Evolutionary conservation across 1,140 invertebrate species (phyloP).

Genomic region (Magallana gigas): DNA sequence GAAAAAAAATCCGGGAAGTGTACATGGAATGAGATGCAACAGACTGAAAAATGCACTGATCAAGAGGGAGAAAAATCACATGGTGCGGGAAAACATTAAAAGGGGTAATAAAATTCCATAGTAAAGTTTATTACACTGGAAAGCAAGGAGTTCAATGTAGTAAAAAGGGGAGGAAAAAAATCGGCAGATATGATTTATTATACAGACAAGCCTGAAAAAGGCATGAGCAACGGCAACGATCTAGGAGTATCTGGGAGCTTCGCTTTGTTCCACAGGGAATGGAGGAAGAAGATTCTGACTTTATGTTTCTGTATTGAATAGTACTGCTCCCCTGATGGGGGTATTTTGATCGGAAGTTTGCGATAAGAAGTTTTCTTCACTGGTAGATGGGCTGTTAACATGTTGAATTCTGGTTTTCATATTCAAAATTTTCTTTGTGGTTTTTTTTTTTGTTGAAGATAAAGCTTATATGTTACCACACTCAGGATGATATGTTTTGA

Average conservation of each 20-base stretch:
- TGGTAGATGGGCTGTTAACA: neutral
- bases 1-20: neutral
- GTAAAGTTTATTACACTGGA: conserved; percentile 19
- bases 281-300: neutral
- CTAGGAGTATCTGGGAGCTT: neutral
- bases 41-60: neutral
- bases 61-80: neutral
- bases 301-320: neutral
- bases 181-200: conserved; percentile 17
- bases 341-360: neutral
- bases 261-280: neutral
- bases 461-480: neutral
- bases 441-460: neutral
- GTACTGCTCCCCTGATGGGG: neutral
- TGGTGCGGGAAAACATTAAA: neutral
- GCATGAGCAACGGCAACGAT: neutral
- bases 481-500: neutral
- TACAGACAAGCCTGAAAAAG: conserved; percentile 3
- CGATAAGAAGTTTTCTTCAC: neutral
- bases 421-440: conserved; percentile 11
- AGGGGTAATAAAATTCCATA: conserved; percentile 6
- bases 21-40: too few species aligned
- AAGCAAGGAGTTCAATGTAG: conserved; percentile 24
- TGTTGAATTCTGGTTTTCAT: neutral
- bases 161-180: neutral